Base-by-base conservation (phyloP, 2,113 vertebrate species). In the Hippocampus comes region DNA sequence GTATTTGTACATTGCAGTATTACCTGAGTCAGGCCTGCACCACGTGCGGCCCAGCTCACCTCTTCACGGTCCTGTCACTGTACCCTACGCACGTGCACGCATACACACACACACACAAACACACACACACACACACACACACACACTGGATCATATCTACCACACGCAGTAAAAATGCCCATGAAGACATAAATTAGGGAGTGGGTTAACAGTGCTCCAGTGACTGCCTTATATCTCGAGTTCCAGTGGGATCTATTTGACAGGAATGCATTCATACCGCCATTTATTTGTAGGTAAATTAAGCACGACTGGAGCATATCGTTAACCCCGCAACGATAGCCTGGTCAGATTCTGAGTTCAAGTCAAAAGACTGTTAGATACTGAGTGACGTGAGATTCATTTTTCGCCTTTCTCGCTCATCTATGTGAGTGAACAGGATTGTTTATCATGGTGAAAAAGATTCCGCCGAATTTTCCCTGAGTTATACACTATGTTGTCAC, bases 1-100 rank as follows among this genome's bases (percentile, higher is more conserved):
- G 95, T 96, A 96, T 94, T 66, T 82, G 95, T 98, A 96, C 95
- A 97, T 96, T 98, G 96, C 95, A 96, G 94, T 93, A 93, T 91
- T 92, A 86, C 84, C 80, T 75, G 93, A 94, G 92, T 94, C 93
- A 59, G 78, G 80, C 79, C 84, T 83, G 75, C 68, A 70, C 63
- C 70, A 69, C 59, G 21, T 70, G 57, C 79, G 63, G 34, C 81
- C 70, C 59, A 48, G 74, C 78, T 84, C 81, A 81, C 78, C 42
- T 92, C 93, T 89, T 93, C 94, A 91, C 77, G 78, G 10, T 67
- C 25, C 76, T 79, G 43, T 51, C 25, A 53, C 65, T 67, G 18
- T 25, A 17, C 41, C 90, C 91, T 38, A 5, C 65, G 55, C 10
- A 20, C 12, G n/a, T 10, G 30, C 5, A 14, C 25, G 30, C n/a